Evolutionary conservation across 2,113 vertebrate species (phyloP).

Genomic region (Chinchilla lanigera): DNA sequence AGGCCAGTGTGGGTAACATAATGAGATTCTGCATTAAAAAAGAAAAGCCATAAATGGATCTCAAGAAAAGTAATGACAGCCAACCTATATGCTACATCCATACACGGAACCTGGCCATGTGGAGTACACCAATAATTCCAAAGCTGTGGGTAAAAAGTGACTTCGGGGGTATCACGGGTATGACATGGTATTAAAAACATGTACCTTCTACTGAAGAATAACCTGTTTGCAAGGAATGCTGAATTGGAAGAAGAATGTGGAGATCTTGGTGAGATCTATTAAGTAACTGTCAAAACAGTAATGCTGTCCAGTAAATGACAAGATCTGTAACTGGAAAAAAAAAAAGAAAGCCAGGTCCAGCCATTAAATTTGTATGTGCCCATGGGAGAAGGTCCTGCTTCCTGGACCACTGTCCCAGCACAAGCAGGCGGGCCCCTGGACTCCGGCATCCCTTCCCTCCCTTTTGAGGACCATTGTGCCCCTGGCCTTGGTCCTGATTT

Average conservation of each 20-base stretch:
- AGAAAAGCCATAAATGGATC: too few species aligned
- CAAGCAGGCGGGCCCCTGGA: too few species aligned
- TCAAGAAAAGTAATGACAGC: too few species aligned
- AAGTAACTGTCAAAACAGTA: background rate
- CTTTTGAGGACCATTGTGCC: too few species aligned
- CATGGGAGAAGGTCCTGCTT: too few species aligned
- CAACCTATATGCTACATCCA: too few species aligned
- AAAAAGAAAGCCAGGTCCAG: too few species aligned
- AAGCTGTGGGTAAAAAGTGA: background rate
- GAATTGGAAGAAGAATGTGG: conserved; percentile 26
- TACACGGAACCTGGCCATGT: background rate
- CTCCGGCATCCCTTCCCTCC: too few species aligned
- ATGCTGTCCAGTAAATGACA: background rate
- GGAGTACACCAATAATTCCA: background rate
- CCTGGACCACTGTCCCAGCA: too few species aligned
- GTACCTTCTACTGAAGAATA: conserved; percentile 50
- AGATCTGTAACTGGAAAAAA: background rate
- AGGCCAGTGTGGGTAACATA: too few species aligned
- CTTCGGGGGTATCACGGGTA: background rate
- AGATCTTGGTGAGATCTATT: background rate
- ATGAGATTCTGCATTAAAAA: too few species aligned
- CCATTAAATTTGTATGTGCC: too few species aligned
- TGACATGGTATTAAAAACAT: background rate
- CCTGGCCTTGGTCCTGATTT: background rate
- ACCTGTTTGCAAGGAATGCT: conserved; percentile 16